phyloP scores from a whole-genome alignment of 2,888 invertebrate species.

The Synanthedon formicaeformis region DNA sequence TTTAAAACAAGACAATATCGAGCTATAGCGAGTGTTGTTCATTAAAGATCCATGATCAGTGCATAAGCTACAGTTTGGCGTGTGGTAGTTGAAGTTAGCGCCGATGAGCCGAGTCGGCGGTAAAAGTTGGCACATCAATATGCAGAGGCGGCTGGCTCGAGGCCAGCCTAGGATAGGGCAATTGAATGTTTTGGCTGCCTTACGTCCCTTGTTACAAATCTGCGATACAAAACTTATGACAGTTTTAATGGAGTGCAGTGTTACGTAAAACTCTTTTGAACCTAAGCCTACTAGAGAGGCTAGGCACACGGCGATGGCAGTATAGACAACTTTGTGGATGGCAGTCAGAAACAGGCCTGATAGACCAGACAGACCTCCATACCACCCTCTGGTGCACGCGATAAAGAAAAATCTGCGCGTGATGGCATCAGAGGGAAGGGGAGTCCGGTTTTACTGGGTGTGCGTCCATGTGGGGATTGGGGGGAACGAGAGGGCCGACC shows the following conservation, averaged over 20 bases:
- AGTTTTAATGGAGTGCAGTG: slow-evolving; percentile 38
- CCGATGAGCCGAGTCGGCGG: slow-evolving; percentile 47
- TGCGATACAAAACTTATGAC: slow-evolving; percentile 48
- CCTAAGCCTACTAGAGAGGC: too few species aligned
- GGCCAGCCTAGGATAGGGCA: slow-evolving; percentile 59
- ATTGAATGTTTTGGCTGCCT: slow-evolving; percentile 59
- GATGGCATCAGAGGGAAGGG: too few species aligned
- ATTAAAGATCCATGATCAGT: slow-evolving; percentile 38
- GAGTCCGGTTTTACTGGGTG: too few species aligned
- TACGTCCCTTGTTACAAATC: slow-evolving; percentile 21
- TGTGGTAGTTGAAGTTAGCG: slow-evolving; percentile 37
- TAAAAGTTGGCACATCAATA: slow-evolving; percentile 61
- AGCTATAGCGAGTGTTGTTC: slow-evolving; percentile 18
- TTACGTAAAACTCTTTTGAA: background rate
- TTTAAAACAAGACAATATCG: background rate
- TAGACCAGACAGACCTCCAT: too few species aligned
- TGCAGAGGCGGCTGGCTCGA: slow-evolving; percentile 47
- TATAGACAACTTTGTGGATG: too few species aligned
- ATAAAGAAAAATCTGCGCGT: too few species aligned
- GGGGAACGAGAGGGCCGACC: too few species aligned
- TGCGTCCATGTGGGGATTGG: too few species aligned
- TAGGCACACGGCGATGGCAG: too few species aligned
- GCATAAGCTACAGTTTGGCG: slow-evolving; percentile 38
- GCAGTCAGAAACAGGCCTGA: too few species aligned
- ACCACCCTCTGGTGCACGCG: too few species aligned